Conservation (phyloP, 2,888 invertebrate genomes). For the Callyntrura sp. region DNA sequence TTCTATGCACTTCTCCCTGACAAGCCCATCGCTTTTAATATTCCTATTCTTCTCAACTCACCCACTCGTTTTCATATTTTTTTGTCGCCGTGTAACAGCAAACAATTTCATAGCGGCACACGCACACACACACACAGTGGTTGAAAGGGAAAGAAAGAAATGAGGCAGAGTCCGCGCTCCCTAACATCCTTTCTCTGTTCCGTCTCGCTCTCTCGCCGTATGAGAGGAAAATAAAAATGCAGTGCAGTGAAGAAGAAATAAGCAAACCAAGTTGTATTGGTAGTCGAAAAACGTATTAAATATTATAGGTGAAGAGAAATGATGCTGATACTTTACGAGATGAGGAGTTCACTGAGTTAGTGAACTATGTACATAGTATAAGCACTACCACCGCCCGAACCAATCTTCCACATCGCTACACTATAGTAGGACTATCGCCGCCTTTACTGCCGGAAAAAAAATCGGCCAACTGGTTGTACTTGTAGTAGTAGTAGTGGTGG, state of each 20-base stretch:
- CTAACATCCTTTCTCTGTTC: background rate
- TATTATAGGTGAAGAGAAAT: constrained; percentile 28
- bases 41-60: constrained; percentile 30
- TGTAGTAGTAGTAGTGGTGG: background rate
- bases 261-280: constrained; percentile 7
- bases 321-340: constrained; percentile 41
- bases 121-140: too few species aligned
- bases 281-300: constrained; percentile 34
- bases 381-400: constrained; percentile 9
- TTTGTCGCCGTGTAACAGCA: background rate
- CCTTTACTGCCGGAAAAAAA: background rate
- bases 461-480: background rate
- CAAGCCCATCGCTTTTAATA: constrained; percentile 44
- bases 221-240: constrained; percentile 15
- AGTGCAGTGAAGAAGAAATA: constrained; percentile 22
- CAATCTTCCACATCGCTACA: constrained; percentile 22
- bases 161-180: background rate
- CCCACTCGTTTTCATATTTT: constrained; percentile 17
- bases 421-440: background rate
- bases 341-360: constrained; percentile 11
- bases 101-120: constrained; percentile 7
- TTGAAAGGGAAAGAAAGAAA: background rate
- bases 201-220: background rate
- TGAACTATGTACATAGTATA: constrained; percentile 11
- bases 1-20: background rate